Evolutionary conservation across 2,797 vertebrate genomes (phyloP).

Genomic region (Cuniculus paca): DNA sequence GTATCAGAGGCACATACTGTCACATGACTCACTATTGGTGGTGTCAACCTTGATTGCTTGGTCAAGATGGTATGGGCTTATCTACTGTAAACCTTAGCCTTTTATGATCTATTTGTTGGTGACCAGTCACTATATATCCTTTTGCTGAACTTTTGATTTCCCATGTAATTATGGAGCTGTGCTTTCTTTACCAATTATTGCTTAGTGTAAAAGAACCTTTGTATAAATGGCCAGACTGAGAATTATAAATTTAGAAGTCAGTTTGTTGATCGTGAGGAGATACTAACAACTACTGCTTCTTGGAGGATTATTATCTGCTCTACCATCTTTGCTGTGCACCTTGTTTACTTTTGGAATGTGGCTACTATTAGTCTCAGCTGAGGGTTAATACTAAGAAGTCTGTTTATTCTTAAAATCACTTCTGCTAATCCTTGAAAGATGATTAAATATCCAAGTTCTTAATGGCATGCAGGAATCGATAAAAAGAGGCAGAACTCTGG

Average conservation of each 20-base stretch:
- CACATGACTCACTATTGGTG: background rate
- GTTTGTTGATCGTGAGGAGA: background rate
- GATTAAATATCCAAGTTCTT: background rate
- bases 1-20: background rate
- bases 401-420: background rate
- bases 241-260: background rate
- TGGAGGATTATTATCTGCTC: background rate
- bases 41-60: background rate
- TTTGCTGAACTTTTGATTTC: conserved; percentile 32
- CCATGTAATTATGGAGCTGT: background rate
- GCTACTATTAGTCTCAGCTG: background rate
- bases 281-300: background rate
- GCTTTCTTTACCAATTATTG: background rate
- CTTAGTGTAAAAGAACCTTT: background rate
- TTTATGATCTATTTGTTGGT: background rate
- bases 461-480: background rate
- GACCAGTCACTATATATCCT: background rate
- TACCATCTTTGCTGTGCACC: background rate
- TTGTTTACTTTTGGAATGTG: background rate
- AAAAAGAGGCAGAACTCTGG: background rate
- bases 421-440: background rate
- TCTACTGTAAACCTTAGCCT: background rate
- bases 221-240: background rate
- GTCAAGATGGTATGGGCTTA: background rate
- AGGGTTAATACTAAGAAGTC: background rate